These are phyloP conservation scores for Barypeithes pellucidus DNA, from an alignment of 2,888 invertebrate genomes.

Conservation along the genomic window DNA sequence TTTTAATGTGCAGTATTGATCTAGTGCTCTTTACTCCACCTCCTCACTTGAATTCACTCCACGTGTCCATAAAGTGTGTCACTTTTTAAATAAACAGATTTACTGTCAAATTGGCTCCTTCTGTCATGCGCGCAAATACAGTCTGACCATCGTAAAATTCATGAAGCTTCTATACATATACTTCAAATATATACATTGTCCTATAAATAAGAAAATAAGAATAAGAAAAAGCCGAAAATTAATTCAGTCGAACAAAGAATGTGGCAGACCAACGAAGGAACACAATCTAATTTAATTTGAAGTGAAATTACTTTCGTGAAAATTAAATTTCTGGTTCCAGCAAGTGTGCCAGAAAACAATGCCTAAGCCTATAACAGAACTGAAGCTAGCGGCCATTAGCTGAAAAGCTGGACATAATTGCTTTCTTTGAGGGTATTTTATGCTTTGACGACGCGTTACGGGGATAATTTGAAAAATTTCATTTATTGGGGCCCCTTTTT, in stretches of 20 bases:
- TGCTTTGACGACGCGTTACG: conserved; percentile 4
- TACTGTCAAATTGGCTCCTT: too few species aligned
- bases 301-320: conserved; percentile 44
- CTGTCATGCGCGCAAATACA: too few species aligned
- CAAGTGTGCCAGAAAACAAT: conserved; percentile 43
- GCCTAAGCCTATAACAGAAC: conserved; percentile 33
- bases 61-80: too few species aligned
- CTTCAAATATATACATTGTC: too few species aligned
- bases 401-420: conserved; percentile 43
- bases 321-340: conserved; percentile 37
- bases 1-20: too few species aligned
- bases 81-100: too few species aligned
- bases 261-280: conserved; percentile 32
- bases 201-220: too few species aligned
- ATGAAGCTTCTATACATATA: too few species aligned
- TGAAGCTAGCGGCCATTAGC: conserved; percentile 14
- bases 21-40: too few species aligned
- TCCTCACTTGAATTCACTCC: too few species aligned
- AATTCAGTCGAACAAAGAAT: conserved; percentile 3
- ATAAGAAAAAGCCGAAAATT: not conserved
- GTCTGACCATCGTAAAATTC: too few species aligned
- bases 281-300: conserved; percentile 42
- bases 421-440: conserved; percentile 40
- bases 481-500: not conserved
- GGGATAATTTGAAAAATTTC: not conserved